Evolutionary conservation across 2,797 vertebrate species (phyloP).

Genomic region (Natrix natrix): DNA sequence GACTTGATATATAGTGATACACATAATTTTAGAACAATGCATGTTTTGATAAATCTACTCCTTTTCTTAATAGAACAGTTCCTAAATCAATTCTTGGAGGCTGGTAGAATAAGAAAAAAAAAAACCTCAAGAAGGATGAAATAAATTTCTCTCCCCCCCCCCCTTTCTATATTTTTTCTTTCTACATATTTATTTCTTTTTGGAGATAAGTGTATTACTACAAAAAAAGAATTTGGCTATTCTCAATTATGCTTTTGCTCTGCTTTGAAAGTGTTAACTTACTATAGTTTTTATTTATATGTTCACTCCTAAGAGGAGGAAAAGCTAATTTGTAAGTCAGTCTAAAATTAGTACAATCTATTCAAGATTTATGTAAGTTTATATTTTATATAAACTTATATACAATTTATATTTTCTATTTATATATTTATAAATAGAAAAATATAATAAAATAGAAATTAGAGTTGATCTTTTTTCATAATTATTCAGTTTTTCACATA

Average conservation of each 20-base stretch:
- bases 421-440: not conserved
- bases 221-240: not conserved
- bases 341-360: not conserved
- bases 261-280: not conserved
- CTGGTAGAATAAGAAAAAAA: not conserved
- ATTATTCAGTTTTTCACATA: not conserved
- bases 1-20: not conserved
- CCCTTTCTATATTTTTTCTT: not conserved
- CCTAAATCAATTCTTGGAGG: not conserved
- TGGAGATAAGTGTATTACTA: not conserved
- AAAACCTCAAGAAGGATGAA: not conserved
- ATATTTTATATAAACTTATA: too few relatives aligned
- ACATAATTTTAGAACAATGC: not conserved
- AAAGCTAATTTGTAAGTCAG: not conserved
- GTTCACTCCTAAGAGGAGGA: not conserved
- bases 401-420: too few relatives aligned
- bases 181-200: not conserved
- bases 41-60: not conserved
- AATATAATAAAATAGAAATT: not conserved
- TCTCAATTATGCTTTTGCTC: not conserved
- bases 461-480: not conserved
- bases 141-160: not conserved
- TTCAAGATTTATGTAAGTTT: not conserved
- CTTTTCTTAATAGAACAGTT: not conserved
- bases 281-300: not conserved